phyloP scores from a whole-genome alignment of 2,797 vertebrate species.

The Leuciscus waleckii region DNA sequence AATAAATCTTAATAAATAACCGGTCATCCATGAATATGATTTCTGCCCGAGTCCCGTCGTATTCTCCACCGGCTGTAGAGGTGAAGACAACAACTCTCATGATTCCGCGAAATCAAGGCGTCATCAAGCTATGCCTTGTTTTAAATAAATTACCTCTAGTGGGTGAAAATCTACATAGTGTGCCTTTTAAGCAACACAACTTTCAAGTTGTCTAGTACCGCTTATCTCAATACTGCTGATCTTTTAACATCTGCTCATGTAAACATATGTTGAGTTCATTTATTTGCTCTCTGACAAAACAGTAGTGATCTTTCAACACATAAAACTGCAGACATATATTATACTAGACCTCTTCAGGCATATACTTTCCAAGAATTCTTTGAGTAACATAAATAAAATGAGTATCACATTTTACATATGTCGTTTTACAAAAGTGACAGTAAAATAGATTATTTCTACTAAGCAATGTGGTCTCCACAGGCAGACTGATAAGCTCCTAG shows the following conservation, averaged over 20 bases:
- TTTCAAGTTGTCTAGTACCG: neutral
- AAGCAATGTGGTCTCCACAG: slow-evolving; percentile 5
- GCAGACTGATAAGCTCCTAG: slow-evolving; percentile 1
- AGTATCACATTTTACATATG: slow-evolving; percentile 5
- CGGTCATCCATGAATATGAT: no score
- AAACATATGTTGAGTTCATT: neutral
- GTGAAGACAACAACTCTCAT: no score
- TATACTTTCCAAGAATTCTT: neutral
- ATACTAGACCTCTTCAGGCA: neutral
- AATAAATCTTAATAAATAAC: no score
- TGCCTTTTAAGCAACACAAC: neutral
- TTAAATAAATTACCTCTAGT: no score
- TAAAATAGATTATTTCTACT: neutral
- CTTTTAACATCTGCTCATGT: neutral
- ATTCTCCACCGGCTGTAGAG: no score
- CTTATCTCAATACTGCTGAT: neutral
- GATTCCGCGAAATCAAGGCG: no score
- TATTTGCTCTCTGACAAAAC: neutral
- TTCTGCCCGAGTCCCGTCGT: no score
- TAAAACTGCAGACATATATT: neutral
- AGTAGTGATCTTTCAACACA: neutral
- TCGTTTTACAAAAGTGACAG: neutral
- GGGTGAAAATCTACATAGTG: no score
- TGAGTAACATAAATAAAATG: neutral
- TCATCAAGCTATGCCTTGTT: no score